Evolutionary conservation across 2,888 invertebrate genomes (phyloP), one percentile per base, ranked within the genome.

Genomic region (Aphelenchoides bicaudatus): DNA sequence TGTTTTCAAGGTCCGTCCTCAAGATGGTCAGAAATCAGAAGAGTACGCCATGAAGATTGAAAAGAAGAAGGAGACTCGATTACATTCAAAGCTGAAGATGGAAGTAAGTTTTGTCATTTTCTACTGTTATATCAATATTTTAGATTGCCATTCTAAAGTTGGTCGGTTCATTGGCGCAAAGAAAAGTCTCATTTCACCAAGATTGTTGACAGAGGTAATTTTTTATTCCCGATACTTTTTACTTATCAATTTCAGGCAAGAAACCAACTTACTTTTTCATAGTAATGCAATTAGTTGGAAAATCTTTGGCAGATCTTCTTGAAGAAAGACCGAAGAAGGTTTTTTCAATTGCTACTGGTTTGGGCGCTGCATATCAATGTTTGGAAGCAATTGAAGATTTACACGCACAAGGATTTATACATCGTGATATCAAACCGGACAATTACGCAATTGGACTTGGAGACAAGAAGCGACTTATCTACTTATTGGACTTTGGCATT

Each of bases 41-140:
- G 49, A 56, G 39, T 70, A 57, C 50, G 74, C 73, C 57, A 71
- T 74, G 71, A 74, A 74, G 39, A 66, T 74, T 23, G 74, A 74
- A 48, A 67, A 63, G 59, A 74, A 74, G 54, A 34, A 65, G 19
- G 66, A 65, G 43, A 66, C 49, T 16, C 39, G 68, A 25, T 61
- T 59, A 28, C 68, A 72, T 38, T 68, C 71, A n/a, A 73, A 72
- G 39, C 67, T 73, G 2, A 73, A 72, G 47, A 73, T 73, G 73
- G 73, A 73, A 62, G 67, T 73, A 13, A 8, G 43, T n/a, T 43
- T 6, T n/a, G 6, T 25, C 10, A n/a, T 34, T 3, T 3, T 30
- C 6, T 3, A 2, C 3, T 29, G 19, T 13, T 16, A 19, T 47
- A 3, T 27, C 4, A 19, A 5, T 13, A 16, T 34, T 57, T 27